These are phyloP conservation scores for Elgaria multicarinata DNA, from an alignment of 2,113 vertebrate genomes.

Conservation along the genomic window DNA sequence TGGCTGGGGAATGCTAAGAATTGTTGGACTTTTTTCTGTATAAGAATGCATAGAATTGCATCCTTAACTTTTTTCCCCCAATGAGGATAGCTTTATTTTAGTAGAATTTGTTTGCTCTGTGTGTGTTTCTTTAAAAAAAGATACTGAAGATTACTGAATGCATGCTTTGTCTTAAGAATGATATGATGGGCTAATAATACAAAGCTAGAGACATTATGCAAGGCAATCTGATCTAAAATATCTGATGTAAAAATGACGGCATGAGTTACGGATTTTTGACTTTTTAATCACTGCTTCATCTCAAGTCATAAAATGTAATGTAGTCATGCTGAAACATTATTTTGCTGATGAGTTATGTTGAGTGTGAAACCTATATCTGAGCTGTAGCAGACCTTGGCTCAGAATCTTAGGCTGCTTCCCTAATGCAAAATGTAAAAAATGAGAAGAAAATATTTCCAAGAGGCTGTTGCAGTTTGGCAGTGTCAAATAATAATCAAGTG, in stretches of 20 bases:
- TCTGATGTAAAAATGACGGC: background rate
- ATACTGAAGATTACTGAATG: background rate
- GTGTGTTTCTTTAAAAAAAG: background rate
- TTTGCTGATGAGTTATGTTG: background rate
- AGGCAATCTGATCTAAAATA: slow-evolving; percentile 5
- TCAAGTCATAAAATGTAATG: background rate
- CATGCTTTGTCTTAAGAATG: background rate
- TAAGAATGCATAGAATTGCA: too few species aligned
- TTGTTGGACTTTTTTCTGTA: too few species aligned
- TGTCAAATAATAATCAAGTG: background rate
- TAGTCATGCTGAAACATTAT: background rate
- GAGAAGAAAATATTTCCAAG: background rate
- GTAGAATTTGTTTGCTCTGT: background rate
- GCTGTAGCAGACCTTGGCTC: background rate
- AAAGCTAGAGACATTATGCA: background rate
- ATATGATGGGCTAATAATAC: background rate
- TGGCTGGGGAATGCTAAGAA: too few species aligned
- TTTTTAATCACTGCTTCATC: background rate
- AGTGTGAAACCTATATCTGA: background rate
- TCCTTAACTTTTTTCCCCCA: background rate
- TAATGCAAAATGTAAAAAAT: background rate
- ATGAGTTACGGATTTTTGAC: background rate
- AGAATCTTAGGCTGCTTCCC: background rate
- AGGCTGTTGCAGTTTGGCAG: background rate
- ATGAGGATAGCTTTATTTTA: background rate